phyloP scores from a whole-genome alignment of 1,140 invertebrate genomes.

The Spodoptera frugiperda region DNA sequence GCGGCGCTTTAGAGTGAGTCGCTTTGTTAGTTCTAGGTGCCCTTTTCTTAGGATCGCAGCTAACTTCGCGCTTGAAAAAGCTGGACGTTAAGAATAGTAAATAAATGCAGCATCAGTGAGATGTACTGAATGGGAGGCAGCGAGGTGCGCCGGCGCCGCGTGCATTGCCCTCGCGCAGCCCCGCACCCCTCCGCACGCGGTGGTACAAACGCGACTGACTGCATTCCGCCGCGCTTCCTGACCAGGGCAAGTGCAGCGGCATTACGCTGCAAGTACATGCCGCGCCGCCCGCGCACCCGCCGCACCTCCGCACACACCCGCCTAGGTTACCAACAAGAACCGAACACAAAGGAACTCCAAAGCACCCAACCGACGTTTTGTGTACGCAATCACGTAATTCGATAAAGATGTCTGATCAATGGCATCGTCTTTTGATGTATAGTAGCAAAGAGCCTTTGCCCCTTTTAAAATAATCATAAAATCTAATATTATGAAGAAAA shows the following conservation, averaged over 20 bases:
- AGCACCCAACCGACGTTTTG: constrained; percentile 53
- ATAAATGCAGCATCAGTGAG: constrained; percentile 68
- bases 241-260: constrained; percentile 83
- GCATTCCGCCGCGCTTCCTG: constrained; percentile 85
- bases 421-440: constrained; percentile 54
- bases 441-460: constrained; percentile 51
- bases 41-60: constrained; percentile 21
- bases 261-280: constrained; percentile 76
- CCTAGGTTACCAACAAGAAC: constrained; percentile 58
- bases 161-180: constrained; percentile 74
- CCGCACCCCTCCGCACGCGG: constrained; percentile 59
- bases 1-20: constrained; percentile 29
- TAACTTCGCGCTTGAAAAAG: constrained; percentile 46
- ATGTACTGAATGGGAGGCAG: constrained; percentile 78
- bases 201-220: constrained; percentile 79
- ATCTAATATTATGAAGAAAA: constrained; percentile 69
- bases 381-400: constrained; percentile 54
- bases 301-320: constrained; percentile 56
- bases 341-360: constrained; percentile 64
- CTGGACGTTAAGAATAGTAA: constrained; percentile 68
- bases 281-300: constrained; percentile 53
- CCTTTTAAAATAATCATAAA: constrained; percentile 73
- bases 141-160: constrained; percentile 80
- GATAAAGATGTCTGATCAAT: constrained; percentile 57
- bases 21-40: constrained; percentile 27